A percentile compares a stretch with the other conserved stretches of the same genome.
Conservation (phyloP, 37 sponge, comb jelly and placozoan species). For the Hexactinellida sp. region DNA sequence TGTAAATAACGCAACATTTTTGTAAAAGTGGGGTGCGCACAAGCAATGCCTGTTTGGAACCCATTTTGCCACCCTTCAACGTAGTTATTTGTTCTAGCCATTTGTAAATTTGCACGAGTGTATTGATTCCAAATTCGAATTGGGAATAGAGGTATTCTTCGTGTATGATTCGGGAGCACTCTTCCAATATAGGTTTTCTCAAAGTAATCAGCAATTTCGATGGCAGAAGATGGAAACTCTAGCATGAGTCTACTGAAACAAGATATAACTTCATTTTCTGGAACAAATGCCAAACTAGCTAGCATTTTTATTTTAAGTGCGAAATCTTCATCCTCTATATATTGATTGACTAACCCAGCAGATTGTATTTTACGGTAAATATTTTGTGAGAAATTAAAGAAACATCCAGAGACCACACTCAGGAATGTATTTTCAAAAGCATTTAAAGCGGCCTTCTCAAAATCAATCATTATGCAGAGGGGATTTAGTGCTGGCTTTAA, state of each 20-base stretch:
- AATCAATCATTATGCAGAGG: background rate
- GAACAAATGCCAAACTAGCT: background rate
- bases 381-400: background rate
- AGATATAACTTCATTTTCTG: background rate
- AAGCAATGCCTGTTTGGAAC: background rate
- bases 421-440: background rate
- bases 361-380: background rate
- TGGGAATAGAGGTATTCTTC: background rate
- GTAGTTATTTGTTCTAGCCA: background rate
- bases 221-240: background rate
- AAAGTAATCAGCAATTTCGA: too few species aligned
- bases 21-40: background rate
- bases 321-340: background rate
- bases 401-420: background rate
- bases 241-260: background rate
- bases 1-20: background rate
- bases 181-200: too few species aligned
- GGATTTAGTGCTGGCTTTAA: background rate
- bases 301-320: background rate
- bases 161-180: background rate
- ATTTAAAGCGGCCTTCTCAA: slow-evolving; percentile 1
- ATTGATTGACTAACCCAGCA: background rate
- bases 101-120: background rate
- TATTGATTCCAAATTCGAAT: background rate
- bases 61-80: background rate